A percentile compares a stretch with the other conserved stretches of the same genome.
Conservation (phyloP, 1,140 invertebrate species). For the Ectropis grisescens region DNA sequence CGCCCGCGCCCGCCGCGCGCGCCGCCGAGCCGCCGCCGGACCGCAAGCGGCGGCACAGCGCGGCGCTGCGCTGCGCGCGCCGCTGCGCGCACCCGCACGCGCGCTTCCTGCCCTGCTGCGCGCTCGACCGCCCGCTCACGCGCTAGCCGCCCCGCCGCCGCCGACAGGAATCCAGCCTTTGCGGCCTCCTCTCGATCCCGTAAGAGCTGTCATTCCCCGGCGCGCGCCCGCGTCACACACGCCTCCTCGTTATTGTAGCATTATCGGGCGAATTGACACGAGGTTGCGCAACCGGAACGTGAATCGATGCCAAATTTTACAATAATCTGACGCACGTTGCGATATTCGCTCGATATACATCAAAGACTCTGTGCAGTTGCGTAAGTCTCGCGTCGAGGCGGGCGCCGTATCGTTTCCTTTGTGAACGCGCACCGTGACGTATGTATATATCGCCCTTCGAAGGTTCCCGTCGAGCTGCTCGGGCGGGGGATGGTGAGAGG, state of each 20-base stretch:
- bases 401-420: too few species aligned
- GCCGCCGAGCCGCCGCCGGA: conserved; percentile 8
- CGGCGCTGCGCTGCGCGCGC: conserved; percentile 34
- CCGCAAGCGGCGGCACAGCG: conserved; percentile 36
- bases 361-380: too few species aligned
- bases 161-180: too few species aligned
- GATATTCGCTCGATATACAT: too few species aligned
- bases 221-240: background rate
- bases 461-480: conserved; percentile 6
- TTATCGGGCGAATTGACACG: too few species aligned
- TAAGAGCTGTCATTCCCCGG: too few species aligned
- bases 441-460: conserved; percentile 27
- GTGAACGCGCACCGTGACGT: background rate
- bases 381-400: too few species aligned
- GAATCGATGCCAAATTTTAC: too few species aligned
- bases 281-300: too few species aligned
- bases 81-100: conserved; percentile 53
- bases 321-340: too few species aligned
- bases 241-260: background rate
- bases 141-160: conserved; percentile 28
- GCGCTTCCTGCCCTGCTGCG: conserved; percentile 45
- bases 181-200: too few species aligned
- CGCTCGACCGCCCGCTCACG: conserved; percentile 57
- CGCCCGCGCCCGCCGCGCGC: conserved; percentile 11
- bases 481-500: too few species aligned